Evolutionary conservation across 1,140 invertebrate genomes (phyloP).

Genomic region (Acromyrmex heyeri): DNA sequence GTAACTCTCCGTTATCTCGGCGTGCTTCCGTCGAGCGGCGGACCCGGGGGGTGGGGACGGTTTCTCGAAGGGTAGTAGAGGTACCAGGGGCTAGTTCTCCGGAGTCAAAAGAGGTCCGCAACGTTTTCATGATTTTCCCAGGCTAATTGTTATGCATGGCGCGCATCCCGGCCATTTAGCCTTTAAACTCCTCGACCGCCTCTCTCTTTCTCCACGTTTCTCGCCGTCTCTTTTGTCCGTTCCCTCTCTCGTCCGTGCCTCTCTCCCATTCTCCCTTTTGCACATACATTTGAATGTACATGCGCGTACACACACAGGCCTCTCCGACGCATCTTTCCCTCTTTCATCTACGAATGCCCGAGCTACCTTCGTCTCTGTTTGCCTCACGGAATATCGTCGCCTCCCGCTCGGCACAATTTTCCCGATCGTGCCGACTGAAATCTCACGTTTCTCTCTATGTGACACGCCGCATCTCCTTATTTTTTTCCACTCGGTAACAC

Average conservation of each 20-base stretch:
- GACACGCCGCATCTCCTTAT: constrained; percentile 41
- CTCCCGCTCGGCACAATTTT: constrained; percentile 55
- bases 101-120: constrained; percentile 83
- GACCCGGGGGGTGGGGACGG: constrained; percentile 49
- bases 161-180: constrained; percentile 82
- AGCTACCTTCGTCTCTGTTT: constrained; percentile 40
- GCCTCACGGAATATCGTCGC: constrained; percentile 30
- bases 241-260: constrained; percentile 8
- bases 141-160: constrained; percentile 87
- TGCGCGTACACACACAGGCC: background rate
- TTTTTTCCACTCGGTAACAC: constrained; percentile 70
- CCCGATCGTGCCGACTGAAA: constrained; percentile 57
- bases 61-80: constrained; percentile 73
- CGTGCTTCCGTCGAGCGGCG: constrained; percentile 81
- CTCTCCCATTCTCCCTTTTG: constrained; percentile 26
- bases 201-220: constrained; percentile 40
- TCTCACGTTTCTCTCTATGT: constrained; percentile 56
- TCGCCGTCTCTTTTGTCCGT: constrained; percentile 18
- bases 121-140: constrained; percentile 86
- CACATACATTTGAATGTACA: constrained; percentile 45
- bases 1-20: constrained; percentile 85
- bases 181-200: constrained; percentile 79
- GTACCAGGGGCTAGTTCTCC: constrained; percentile 66
- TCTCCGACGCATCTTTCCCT: constrained; percentile 33
- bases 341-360: constrained; percentile 25